These are phyloP conservation scores for Ficedula albicollis DNA, from an alignment of 2,797 vertebrate species.

Conservation along the genomic window DNA sequence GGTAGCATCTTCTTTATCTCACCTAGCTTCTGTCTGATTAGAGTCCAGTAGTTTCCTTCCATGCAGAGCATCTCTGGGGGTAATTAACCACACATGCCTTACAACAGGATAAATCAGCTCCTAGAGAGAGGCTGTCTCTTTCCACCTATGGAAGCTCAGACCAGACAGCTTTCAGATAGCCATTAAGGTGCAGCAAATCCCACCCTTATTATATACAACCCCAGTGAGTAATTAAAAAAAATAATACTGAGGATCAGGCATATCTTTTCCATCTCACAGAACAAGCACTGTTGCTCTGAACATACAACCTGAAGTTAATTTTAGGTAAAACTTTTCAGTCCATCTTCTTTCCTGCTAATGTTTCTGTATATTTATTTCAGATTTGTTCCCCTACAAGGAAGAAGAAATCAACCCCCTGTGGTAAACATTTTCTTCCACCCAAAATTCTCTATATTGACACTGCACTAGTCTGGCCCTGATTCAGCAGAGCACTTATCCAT, in stretches of 20 bases:
- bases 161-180: conserved; percentile 20
- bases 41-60: background rate
- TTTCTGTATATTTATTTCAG: background rate
- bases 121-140: conserved; percentile 1
- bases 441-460: background rate
- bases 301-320: background rate
- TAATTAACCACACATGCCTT: background rate
- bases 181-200: conserved; percentile 38
- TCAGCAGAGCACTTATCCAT: background rate
- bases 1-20: background rate
- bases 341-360: background rate
- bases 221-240: background rate
- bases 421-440: conserved; percentile 1
- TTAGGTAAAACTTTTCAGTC: background rate
- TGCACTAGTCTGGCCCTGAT: background rate
- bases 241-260: background rate
- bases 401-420: background rate
- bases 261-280: background rate
- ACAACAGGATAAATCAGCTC: conserved; percentile 35
- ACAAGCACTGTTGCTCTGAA: background rate
- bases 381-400: background rate
- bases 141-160: background rate
- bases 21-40: background rate
- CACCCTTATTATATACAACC: background rate
- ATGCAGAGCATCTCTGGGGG: background rate